phyloP scores from a whole-genome alignment of 2,113 vertebrate genomes.

The Daubentonia madagascariensis region DNA sequence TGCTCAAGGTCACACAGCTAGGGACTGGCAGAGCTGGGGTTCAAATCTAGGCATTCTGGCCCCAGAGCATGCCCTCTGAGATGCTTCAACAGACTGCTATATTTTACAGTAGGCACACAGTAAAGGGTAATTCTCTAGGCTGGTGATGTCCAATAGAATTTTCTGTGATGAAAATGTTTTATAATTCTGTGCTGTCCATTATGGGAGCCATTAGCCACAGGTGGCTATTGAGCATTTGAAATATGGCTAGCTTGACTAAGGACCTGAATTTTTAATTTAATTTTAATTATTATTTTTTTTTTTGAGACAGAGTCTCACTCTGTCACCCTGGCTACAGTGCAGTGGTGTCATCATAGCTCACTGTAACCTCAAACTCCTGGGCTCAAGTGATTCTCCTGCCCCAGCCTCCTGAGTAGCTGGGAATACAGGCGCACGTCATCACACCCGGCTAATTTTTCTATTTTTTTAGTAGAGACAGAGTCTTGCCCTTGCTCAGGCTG shows the following conservation, averaged over 20 bases:
- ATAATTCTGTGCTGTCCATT: background rate
- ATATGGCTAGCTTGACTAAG: background rate
- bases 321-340: too few relatives aligned
- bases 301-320: too few relatives aligned
- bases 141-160: background rate
- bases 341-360: too few relatives aligned
- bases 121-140: background rate
- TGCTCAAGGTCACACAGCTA: background rate
- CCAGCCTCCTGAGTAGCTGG: too few relatives aligned
- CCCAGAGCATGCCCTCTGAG: background rate
- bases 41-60: background rate
- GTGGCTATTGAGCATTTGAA: background rate
- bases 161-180: background rate
- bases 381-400: too few relatives aligned
- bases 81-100: background rate
- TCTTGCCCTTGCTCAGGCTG: too few relatives aligned
- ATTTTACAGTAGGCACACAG: background rate
- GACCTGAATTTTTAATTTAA: conserved; percentile 32
- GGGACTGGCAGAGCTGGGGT: background rate
- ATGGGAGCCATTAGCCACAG: background rate
- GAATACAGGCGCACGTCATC: too few relatives aligned
- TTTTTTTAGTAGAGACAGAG: too few relatives aligned
- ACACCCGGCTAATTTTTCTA: too few relatives aligned
- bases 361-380: too few relatives aligned
- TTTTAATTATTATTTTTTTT: background rate